phyloP scores from a whole-genome alignment of 2,113 vertebrate genomes.

The Halcyon malimbica region DNA sequence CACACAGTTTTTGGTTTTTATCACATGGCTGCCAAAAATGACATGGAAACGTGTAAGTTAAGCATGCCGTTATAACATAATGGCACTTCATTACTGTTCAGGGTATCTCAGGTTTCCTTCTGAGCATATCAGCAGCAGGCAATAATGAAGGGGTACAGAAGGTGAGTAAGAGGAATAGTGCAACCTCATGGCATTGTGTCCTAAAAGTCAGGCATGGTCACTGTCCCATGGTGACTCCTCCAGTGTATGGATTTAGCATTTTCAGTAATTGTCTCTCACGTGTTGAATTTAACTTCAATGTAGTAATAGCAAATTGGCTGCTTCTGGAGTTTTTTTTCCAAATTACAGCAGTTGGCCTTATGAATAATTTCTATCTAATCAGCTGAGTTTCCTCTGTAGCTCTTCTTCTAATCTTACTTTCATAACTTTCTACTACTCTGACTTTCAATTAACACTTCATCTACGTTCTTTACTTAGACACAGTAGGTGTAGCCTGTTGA shows the following conservation, averaged over 20 bases:
- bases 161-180: not conserved
- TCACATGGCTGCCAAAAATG: constrained; percentile 28
- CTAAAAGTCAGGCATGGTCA: not conserved
- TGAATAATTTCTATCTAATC: constrained; percentile 13
- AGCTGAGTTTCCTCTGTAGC: not conserved
- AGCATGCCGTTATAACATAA: not conserved
- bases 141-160: not conserved
- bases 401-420: constrained; percentile 29
- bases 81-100: not conserved
- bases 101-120: not conserved
- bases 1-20: not conserved
- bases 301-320: not conserved
- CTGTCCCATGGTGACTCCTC: not conserved
- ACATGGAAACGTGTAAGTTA: not conserved
- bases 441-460: constrained; percentile 5
- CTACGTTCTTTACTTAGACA: not conserved
- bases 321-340: not conserved
- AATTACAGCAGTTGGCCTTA: not conserved
- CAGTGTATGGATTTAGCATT: not conserved
- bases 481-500: constrained; percentile 1
- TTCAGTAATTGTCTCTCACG: not conserved
- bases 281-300: not conserved
- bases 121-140: not conserved
- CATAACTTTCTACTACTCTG: constrained; percentile 8
- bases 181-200: not conserved